phyloP scores from a whole-genome alignment of 30 jellyfish, hydroid and myxozoan genomes.

The Hydra vulgaris region DNA sequence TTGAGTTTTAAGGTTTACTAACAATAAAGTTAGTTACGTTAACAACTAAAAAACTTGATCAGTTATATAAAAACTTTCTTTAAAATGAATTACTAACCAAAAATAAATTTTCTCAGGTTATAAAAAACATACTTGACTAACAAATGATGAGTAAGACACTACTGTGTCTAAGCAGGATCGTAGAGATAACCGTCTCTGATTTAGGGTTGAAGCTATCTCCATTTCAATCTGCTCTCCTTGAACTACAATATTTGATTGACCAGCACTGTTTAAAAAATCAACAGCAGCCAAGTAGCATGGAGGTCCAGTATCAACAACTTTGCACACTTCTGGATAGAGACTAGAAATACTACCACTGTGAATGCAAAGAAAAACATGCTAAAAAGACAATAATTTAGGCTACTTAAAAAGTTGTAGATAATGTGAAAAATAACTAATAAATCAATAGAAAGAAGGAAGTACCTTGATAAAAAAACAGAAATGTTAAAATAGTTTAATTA shows the following conservation, averaged over 20 bases:
- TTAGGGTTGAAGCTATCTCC: conserved; percentile 46
- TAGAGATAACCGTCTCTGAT: conserved; percentile 66
- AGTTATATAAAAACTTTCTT: too few species aligned
- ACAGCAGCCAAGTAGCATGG: conserved; percentile 77
- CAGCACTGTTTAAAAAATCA: conserved; percentile 72
- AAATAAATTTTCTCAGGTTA: too few species aligned
- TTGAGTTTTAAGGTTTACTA: too few species aligned
- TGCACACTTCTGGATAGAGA: conserved; percentile 67
- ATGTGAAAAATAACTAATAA: neutral
- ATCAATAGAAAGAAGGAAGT: neutral
- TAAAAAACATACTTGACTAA: conserved; percentile 39
- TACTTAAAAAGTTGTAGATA: neutral
- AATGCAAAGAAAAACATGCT: conserved; percentile 54
- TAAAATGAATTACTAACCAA: too few species aligned
- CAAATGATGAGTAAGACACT: conserved; percentile 63
- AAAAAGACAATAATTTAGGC: neutral
- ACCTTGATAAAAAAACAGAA: neutral
- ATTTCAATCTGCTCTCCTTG: conserved; percentile 84
- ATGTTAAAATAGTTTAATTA: too few species aligned
- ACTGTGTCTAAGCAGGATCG: conserved; percentile 63
- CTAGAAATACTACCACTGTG: conserved; percentile 48
- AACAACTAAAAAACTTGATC: too few species aligned
- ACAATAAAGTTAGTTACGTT: too few species aligned
- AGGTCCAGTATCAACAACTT: conserved; percentile 69
- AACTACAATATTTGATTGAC: conserved; percentile 68